Base-by-base conservation (phyloP, 2,113 vertebrate species). In the Mesembrinibis cayennensis region DNA sequence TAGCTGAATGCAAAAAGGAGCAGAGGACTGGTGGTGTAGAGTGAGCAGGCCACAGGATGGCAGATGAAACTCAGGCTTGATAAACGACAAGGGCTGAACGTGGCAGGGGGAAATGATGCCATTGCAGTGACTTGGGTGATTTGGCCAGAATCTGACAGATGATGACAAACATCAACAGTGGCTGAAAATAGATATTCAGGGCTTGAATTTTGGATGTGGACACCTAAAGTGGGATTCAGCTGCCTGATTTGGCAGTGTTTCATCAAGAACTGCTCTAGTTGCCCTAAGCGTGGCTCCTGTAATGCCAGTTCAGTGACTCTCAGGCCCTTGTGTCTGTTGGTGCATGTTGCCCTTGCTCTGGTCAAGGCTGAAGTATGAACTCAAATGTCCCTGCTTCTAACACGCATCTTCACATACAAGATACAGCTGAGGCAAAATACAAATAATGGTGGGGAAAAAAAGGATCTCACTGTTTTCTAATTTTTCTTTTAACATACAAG, bases 371-470 rank as follows among this genome's bases (percentile, higher is more conserved):
- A 76, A 50, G 11, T 44, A 7, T 4, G 38, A 38, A 38, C 44
- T 55, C 44, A n/a, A 23, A 76, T 15, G 22, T 82, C 49, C 11
- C 26, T 67, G 38, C 25, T 76, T 45, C 32, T 34, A 20, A 70
- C 2, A 49, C 15, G 5, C 34, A 18, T 66, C 87, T 50, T 79
- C 38, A 49, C 7, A 66, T 26, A 21, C 34, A 45, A 50, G 19
- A 55, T 12, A 42, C 6, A 73, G 27, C 38, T 89, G 61, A 66
- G 29, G 13, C 20, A 83, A 66, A 69, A 36, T 9, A 10, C 17
- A 79, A 45, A 50, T 23, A 49, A 38, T 0, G 0, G 2, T 20
- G 34, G 25, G 9, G 16, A 13, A 1, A 21, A 32, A 52, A n/a
- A 47, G 19, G 17, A 82, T 59, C 13, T 74, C 8, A 2, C 10